phyloP scores from a whole-genome alignment of 2,888 invertebrate species.

The Biston betularia region DNA sequence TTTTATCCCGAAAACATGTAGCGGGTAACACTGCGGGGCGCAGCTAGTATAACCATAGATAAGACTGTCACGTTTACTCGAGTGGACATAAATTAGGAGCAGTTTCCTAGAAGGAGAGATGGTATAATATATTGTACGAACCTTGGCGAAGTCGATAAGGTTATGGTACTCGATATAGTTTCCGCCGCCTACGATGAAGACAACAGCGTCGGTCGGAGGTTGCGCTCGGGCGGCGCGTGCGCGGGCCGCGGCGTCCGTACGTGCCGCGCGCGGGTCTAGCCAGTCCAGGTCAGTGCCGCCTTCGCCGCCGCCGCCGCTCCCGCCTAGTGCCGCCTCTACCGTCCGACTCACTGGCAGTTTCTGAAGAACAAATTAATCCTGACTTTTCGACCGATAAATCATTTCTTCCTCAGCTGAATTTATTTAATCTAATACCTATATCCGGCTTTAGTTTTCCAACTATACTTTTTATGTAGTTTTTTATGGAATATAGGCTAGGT shows the following conservation, averaged over 20 bases:
- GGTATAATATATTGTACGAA: constrained; percentile 52
- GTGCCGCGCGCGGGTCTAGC: constrained; percentile 97
- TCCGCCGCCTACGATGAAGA: constrained; percentile 96
- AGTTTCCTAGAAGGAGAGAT: too few relatives aligned
- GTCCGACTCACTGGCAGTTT: constrained; percentile 97
- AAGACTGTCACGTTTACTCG: too few relatives aligned
- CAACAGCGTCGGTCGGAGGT: constrained; percentile 95
- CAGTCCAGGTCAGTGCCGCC: constrained; percentile 95
- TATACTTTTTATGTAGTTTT: too few relatives aligned
- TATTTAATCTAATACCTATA: too few relatives aligned
- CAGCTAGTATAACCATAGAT: too few relatives aligned
- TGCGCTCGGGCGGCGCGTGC: constrained; percentile 87
- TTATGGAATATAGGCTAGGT: too few relatives aligned
- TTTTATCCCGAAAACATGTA: too few relatives aligned
- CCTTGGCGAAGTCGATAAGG: constrained; percentile 97
- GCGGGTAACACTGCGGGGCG: too few relatives aligned
- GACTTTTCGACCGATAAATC: too few relatives aligned
- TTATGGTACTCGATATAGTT: constrained; percentile 99
- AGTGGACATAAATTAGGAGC: too few relatives aligned
- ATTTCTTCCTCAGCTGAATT: too few relatives aligned
- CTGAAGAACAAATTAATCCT: constrained; percentile 71
- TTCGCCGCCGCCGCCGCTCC: constrained; percentile 90
- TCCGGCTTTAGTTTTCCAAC: too few relatives aligned
- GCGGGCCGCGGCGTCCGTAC: constrained; percentile 86
- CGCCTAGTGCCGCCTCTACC: constrained; percentile 89